Percentiles rank a stretch among this genome's conserved stretches.
These are phyloP conservation scores for Caprella mutica DNA, from an alignment of 2,888 invertebrate genomes.

Conservation along the genomic window DNA sequence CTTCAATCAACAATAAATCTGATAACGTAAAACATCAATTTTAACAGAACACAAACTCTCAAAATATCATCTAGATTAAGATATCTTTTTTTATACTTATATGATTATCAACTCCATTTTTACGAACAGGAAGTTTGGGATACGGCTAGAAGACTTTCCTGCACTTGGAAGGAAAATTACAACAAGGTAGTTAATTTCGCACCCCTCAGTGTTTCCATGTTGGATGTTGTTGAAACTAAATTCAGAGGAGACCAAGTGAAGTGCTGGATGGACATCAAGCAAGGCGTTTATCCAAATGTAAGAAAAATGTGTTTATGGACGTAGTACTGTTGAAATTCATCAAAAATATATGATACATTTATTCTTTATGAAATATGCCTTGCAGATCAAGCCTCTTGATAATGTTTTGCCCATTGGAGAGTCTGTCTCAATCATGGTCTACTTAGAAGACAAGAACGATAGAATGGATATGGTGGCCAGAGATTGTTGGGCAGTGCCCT, in stretches of 20 bases:
- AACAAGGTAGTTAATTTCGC: slow-evolving; percentile 36
- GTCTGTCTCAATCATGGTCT: slow-evolving; percentile 34
- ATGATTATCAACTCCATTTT: neutral
- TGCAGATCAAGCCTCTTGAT: slow-evolving; percentile 28
- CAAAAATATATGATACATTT: neutral
- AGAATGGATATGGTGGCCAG: slow-evolving; percentile 34
- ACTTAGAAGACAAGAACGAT: slow-evolving; percentile 31
- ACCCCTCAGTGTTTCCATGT: slow-evolving; percentile 35
- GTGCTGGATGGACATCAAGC: slow-evolving; percentile 37
- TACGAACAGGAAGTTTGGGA: slow-evolving; percentile 36
- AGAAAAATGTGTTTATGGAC: too few relatives aligned
- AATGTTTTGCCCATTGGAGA: slow-evolving; percentile 35
- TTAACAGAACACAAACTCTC: too few relatives aligned
- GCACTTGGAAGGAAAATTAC: slow-evolving; percentile 33
- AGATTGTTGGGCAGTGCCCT: slow-evolving; percentile 36
- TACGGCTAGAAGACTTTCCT: slow-evolving; percentile 35
- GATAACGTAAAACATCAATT: too few relatives aligned
- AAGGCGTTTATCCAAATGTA: slow-evolving; percentile 53
- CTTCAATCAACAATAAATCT: too few relatives aligned
- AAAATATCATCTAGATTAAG: neutral
- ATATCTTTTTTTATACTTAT: neutral
- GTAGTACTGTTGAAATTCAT: neutral
- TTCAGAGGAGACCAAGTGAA: slow-evolving; percentile 36
- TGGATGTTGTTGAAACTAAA: slow-evolving; percentile 35
- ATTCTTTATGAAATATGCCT: slow-evolving; percentile 4